Conservation (phyloP, 2,888 invertebrate species). For the Rotaria socialis region DNA sequence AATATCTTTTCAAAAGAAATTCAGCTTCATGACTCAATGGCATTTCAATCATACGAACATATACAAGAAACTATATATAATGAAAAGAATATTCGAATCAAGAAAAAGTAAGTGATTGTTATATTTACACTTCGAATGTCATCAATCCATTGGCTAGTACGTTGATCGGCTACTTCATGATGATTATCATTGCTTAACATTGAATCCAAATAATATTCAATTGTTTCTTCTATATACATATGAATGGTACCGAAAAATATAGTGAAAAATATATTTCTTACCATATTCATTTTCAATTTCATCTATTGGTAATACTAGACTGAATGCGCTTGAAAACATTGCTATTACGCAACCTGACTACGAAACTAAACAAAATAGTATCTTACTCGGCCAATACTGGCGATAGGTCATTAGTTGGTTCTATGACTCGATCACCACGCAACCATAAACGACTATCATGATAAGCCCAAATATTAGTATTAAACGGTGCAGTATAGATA, state of each 20-base stretch:
- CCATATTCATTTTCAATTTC: slow-evolving; percentile 36
- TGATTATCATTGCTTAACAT: not conserved
- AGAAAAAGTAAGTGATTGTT: not conserved
- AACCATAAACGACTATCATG: slow-evolving; percentile 37
- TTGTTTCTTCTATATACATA: not conserved
- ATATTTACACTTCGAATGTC: not conserved
- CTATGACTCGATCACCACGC: not conserved
- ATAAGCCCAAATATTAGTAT: slow-evolving; percentile 32
- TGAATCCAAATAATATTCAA: slow-evolving; percentile 11
- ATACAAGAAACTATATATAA: not conserved
- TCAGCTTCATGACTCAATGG: not conserved
- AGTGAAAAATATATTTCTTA: not conserved
- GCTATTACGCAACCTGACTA: too few relatives aligned
- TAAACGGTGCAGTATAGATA: not conserved
- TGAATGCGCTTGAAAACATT: not conserved
- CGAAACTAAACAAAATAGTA: too few relatives aligned
- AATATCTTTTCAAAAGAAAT: slow-evolving; percentile 8
- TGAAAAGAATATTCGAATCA: not conserved
- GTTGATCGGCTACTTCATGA: not conserved
- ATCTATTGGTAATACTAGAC: slow-evolving; percentile 21
- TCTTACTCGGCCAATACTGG: not conserved
- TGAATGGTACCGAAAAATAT: not conserved
- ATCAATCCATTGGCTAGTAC: slow-evolving; percentile 17
- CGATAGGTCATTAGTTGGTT: slow-evolving; percentile 8
- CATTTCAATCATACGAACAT: slow-evolving; percentile 28